These are phyloP conservation scores for Plagodis pulveraria DNA, from an alignment of 2,888 invertebrate species.

Conservation along the genomic window DNA sequence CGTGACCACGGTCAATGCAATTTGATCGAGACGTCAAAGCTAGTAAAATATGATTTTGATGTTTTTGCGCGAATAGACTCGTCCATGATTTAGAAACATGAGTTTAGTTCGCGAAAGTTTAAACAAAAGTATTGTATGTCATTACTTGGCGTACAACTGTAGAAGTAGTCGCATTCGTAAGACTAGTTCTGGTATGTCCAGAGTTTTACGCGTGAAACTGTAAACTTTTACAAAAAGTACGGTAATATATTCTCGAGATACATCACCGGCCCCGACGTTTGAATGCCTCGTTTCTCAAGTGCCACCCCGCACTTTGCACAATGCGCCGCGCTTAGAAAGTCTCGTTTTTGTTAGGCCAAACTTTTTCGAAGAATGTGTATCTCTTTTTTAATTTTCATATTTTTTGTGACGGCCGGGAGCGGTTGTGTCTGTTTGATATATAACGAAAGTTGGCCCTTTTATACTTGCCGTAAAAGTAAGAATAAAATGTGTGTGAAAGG, in stretches of 20 bases:
- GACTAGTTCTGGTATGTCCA: slow-evolving; percentile 1
- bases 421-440: slow-evolving; percentile 26
- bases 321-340: slow-evolving; percentile 38
- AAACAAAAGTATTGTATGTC: no score
- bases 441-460: slow-evolving; percentile 18
- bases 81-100: no score
- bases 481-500: no score
- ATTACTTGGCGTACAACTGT: background rate
- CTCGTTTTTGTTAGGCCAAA: slow-evolving; percentile 31
- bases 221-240: slow-evolving; percentile 74
- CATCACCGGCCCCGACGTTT: slow-evolving; percentile 71
- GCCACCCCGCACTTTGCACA: slow-evolving; percentile 47
- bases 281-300: slow-evolving; percentile 70
- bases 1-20: no score
- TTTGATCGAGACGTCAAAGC: no score
- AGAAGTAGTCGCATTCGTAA: background rate
- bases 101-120: no score
- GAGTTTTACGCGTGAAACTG: slow-evolving; percentile 17
- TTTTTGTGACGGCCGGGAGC: slow-evolving; percentile 28
- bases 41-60: no score
- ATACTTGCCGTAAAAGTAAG: no score
- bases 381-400: slow-evolving; percentile 32
- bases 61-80: no score
- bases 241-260: slow-evolving; percentile 73
- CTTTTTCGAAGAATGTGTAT: slow-evolving; percentile 36